A percentile compares a stretch with the other conserved stretches of the same genome.
These are phyloP conservation scores for Drosophila infuscata DNA, from an alignment of 2,888 invertebrate genomes.

Conservation along the genomic window DNA sequence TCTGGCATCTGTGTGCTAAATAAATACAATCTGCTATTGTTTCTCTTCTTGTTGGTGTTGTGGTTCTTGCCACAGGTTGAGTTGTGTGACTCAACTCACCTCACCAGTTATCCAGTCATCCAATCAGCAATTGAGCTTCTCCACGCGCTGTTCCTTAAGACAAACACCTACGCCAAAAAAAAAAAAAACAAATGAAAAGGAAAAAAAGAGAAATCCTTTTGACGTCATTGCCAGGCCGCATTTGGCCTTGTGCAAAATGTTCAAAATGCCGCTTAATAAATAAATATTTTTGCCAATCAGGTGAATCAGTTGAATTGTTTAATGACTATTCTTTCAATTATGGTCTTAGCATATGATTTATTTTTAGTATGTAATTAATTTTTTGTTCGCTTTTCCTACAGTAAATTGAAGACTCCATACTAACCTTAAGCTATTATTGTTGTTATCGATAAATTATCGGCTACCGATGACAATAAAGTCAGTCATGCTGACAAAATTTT, in stretches of 20 bases:
- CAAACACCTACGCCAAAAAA: slow-evolving; percentile 57
- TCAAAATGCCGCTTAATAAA: neutral
- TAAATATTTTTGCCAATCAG: neutral
- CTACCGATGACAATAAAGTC: slow-evolving; percentile 17
- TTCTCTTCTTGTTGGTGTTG: slow-evolving; percentile 5
- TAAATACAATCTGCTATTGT: slow-evolving; percentile 30
- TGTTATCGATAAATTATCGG: neutral
- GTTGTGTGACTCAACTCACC: slow-evolving; percentile 53
- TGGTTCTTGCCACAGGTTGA: slow-evolving; percentile 20
- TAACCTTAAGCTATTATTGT: neutral
- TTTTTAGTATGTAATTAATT: neutral
- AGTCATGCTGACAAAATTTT: slow-evolving; percentile 38
- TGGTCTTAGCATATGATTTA: neutral
- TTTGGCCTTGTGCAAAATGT: slow-evolving; percentile 10
- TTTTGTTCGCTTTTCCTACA: neutral
- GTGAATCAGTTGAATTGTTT: neutral
- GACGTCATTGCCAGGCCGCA: slow-evolving; percentile 60
- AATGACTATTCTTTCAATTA: neutral
- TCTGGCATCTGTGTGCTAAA: slow-evolving; percentile 21
- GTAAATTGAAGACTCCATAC: neutral
- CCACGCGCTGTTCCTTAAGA: slow-evolving; percentile 59
- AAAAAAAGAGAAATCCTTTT: slow-evolving; percentile 63
- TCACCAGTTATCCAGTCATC: slow-evolving; percentile 17
- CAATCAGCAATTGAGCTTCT: slow-evolving; percentile 31
- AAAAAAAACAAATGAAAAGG: neutral